phyloP scores from a whole-genome alignment of 2,797 vertebrate species.

The Liparis tanakae region DNA sequence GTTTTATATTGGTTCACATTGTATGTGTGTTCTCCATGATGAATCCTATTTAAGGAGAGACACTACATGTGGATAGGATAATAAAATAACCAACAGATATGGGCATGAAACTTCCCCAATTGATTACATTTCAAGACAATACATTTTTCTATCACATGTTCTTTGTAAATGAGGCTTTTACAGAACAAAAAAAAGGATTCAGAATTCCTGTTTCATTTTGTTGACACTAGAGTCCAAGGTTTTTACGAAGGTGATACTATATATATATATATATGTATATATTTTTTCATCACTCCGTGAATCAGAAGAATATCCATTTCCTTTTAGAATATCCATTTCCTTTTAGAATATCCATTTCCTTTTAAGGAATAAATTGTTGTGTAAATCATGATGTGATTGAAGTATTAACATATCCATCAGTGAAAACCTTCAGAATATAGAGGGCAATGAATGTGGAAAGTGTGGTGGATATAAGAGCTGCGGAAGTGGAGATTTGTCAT shows the following conservation, averaged over 20 bases:
- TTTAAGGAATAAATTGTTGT: neutral
- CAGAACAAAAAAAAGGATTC: neutral
- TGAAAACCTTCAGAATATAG: neutral
- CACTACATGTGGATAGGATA: no score
- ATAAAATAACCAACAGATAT: neutral
- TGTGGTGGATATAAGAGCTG: no score
- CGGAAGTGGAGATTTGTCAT: neutral
- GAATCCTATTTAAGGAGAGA: no score
- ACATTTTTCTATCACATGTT: no score
- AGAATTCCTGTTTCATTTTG: neutral
- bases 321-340: no score
- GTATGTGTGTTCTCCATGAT: no score
- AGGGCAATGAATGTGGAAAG: neutral
- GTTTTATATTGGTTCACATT: neutral
- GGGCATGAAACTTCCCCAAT: neutral
- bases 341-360: neutral
- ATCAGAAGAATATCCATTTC: neutral
- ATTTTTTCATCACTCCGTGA: neutral
- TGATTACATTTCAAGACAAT: neutral
- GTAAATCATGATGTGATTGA: neutral
- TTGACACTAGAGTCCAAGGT: neutral
- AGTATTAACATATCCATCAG: neutral
- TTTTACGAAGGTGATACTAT: neutral
- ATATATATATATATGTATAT: no score
- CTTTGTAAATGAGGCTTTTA: neutral